A percentile compares a stretch with the other conserved stretches of the same genome.
Evolutionary conservation across 2,888 invertebrate species (phyloP).

Genomic region (Ferrisia virgata): DNA sequence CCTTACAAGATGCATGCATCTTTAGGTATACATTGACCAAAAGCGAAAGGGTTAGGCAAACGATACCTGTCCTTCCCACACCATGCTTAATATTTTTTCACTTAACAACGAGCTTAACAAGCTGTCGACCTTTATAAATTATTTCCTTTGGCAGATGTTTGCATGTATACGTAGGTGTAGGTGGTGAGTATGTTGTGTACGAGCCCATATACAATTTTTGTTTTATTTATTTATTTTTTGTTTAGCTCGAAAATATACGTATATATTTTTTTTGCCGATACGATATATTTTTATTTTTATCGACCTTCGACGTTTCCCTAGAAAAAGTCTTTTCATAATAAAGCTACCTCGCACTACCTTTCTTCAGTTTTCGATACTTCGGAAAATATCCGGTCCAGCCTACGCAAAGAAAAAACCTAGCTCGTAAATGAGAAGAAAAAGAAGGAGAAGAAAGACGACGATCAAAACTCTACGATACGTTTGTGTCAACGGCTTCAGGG

Average conservation of each 20-base stretch:
- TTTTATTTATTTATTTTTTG: no score
- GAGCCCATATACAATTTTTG: no score
- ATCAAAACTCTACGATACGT: background rate
- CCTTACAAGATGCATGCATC: background rate
- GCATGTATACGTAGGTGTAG: background rate
- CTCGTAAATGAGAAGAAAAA: background rate
- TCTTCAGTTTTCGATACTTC: no score
- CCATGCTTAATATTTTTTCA: background rate
- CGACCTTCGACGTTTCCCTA: no score
- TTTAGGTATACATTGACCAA: background rate
- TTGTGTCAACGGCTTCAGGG: background rate
- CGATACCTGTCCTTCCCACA: background rate
- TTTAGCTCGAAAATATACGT: no score
- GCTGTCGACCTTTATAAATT: background rate
- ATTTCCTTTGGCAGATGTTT: conserved; percentile 10
- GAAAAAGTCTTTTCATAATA: no score
- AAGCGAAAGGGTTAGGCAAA: background rate
- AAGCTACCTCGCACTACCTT: no score
- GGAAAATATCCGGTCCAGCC: background rate
- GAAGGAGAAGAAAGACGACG: background rate
- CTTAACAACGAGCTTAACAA: background rate
- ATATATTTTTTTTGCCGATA: no score
- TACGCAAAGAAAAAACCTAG: background rate
- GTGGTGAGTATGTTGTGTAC: no score
- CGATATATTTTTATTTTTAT: no score